Evolutionary conservation across 2,797 vertebrate genomes (phyloP).

Genomic region (Ctenopoma multispine): DNA sequence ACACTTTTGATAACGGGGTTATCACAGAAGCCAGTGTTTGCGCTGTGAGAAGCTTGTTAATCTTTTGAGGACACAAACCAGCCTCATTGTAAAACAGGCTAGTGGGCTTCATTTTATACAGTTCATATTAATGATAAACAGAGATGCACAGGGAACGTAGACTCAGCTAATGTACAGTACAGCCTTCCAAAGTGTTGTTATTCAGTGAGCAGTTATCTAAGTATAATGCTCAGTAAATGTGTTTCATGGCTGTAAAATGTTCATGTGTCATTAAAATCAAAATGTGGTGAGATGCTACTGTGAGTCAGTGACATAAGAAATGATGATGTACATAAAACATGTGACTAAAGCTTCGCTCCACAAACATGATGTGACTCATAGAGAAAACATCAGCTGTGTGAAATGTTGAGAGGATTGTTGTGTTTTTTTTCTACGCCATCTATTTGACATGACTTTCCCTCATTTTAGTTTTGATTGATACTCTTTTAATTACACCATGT

Average conservation of each 20-base stretch:
- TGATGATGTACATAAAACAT: not conserved
- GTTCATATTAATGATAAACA: not conserved
- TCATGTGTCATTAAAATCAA: not conserved
- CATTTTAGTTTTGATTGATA: not conserved
- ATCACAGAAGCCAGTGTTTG: constrained; percentile 33
- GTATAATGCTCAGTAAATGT: not conserved
- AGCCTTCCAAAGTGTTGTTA: not conserved
- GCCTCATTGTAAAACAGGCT: constrained; percentile 3
- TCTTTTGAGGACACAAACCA: constrained; percentile 32
- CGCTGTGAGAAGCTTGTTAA: constrained; percentile 35
- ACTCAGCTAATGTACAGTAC: not conserved
- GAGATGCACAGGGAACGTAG: not conserved
- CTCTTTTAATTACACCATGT: not conserved
- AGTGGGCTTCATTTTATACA: constrained; percentile 12
- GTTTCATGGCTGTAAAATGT: not conserved
- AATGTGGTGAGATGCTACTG: not conserved
- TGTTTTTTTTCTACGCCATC: too few species aligned
- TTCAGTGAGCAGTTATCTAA: too few species aligned
- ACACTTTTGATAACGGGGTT: constrained; percentile 30
- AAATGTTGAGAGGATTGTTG: too few species aligned
- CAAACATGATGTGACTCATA: not conserved
- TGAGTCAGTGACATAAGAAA: too few species aligned
- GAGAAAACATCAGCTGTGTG: not conserved
- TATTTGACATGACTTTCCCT: too few species aligned
- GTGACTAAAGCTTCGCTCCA: not conserved